Percentiles rank a stretch among this genome's conserved stretches.
These are phyloP conservation scores for Procavia capensis DNA, from an alignment of 2,113 vertebrate genomes.

Conservation along the genomic window DNA sequence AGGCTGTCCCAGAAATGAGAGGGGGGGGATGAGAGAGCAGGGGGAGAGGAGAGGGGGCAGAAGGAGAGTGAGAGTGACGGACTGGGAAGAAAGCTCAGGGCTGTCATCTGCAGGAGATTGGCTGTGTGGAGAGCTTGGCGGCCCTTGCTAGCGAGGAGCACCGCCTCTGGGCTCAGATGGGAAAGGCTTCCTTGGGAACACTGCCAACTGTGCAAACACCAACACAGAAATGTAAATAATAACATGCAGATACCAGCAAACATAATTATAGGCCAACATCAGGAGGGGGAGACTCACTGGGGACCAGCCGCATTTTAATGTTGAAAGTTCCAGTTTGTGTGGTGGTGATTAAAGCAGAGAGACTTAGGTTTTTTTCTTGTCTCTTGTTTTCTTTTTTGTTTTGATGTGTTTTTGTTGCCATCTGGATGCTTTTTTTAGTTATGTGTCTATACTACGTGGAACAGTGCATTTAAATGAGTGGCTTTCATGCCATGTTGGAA, in stretches of 20 bases:
- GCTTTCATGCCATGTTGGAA: neutral
- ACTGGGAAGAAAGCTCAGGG: neutral
- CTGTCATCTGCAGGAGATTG: neutral
- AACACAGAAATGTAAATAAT: conserved; percentile 53
- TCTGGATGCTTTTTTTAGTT: neutral
- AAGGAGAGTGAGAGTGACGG: neutral
- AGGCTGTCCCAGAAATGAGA: neutral
- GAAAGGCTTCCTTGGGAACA: neutral
- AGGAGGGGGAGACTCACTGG: neutral
- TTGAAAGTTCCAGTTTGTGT: neutral
- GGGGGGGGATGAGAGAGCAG: neutral
- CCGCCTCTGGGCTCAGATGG: neutral
- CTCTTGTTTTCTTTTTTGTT: neutral
- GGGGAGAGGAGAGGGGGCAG: accelerated
- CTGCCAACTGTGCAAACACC: conserved; percentile 34
- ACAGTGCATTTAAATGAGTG: neutral
- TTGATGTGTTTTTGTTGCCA: neutral
- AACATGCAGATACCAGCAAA: neutral
- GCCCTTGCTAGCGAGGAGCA: neutral
- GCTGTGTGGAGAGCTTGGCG: neutral
- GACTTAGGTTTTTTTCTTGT: neutral
- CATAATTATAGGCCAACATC: neutral
- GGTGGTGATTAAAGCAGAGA: conserved; percentile 12
- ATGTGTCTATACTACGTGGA: neutral
- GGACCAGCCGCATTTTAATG: neutral